A percentile compares a stretch with the other conserved stretches of the same genome.
These are phyloP conservation scores for Bellardia pandia DNA, from an alignment of 2,888 invertebrate species.

Conservation along the genomic window DNA sequence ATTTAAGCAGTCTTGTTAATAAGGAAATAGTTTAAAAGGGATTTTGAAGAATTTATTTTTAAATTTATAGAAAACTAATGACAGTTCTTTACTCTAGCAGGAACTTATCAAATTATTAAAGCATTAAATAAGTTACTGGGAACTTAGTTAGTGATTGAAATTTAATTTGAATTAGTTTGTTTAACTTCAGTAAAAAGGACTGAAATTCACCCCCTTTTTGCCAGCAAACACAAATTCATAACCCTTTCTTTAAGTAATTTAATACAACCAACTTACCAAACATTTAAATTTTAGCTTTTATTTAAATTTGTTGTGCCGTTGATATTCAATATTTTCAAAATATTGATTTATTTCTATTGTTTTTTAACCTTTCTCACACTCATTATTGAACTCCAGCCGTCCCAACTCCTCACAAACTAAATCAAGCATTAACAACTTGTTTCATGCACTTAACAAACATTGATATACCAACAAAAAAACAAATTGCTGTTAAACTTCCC, in stretches of 20 bases:
- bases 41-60: too few species aligned
- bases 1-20: background rate
- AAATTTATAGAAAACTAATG: too few species aligned
- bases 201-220: background rate
- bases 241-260: background rate
- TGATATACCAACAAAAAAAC: conserved; percentile 24
- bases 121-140: too few species aligned
- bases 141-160: too few species aligned
- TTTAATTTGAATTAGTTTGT: too few species aligned
- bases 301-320: conserved; percentile 1
- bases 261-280: background rate
- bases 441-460: conserved; percentile 11
- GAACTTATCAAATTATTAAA: too few species aligned
- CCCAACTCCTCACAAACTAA: background rate
- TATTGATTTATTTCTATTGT: conserved; percentile 55
- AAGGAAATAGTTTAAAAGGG: too few species aligned
- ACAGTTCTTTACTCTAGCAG: too few species aligned
- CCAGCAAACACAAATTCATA: background rate
- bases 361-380: conserved; percentile 65
- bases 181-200: too few species aligned
- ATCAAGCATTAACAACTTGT: conserved; percentile 40
- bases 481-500: conserved; percentile 29
- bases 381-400: background rate
- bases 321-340: conserved; percentile 2
- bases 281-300: conserved; percentile 28